Evolutionary conservation across 2,888 invertebrate genomes (phyloP).

Genomic region (Mesorhabditis spiculigera): DNA sequence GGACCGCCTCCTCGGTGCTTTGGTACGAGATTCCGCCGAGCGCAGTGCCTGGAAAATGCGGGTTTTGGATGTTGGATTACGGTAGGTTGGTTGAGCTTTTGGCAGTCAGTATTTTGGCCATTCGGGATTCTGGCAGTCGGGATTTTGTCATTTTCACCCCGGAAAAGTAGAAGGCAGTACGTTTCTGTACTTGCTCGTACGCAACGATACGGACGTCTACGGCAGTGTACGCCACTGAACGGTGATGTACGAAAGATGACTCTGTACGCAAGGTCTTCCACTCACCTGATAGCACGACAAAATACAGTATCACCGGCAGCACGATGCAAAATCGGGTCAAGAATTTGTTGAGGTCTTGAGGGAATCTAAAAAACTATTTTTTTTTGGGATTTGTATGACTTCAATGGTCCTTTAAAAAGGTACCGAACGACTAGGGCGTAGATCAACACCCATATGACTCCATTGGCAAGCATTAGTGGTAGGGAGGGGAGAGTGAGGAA

Average conservation of each 20-base stretch:
- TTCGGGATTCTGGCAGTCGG: neutral
- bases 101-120: neutral
- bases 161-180: too few relatives aligned
- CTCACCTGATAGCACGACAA: constrained; percentile 21
- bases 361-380: constrained; percentile 9
- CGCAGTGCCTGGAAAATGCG: neutral
- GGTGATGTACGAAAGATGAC: too few relatives aligned
- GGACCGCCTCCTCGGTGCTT: constrained; percentile 10
- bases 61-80: neutral
- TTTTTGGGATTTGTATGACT: neutral
- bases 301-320: constrained; percentile 25
- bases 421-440: constrained; percentile 19
- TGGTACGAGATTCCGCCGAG: neutral
- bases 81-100: neutral
- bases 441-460: constrained; percentile 27
- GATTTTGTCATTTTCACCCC: too few relatives aligned
- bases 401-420: neutral
- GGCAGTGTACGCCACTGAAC: too few relatives aligned
- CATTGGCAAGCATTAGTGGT: constrained; percentile 20
- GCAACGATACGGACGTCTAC: too few relatives aligned
- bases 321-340: constrained; percentile 23
- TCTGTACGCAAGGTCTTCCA: neutral
- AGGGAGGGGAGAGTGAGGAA: constrained; percentile 25
- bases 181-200: too few relatives aligned
- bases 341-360: constrained; percentile 18